Evolutionary conservation across 2,113 vertebrate genomes (phyloP), one percentile per base, ranked within the genome.

Genomic region (Aphelocoma coerulescens): DNA sequence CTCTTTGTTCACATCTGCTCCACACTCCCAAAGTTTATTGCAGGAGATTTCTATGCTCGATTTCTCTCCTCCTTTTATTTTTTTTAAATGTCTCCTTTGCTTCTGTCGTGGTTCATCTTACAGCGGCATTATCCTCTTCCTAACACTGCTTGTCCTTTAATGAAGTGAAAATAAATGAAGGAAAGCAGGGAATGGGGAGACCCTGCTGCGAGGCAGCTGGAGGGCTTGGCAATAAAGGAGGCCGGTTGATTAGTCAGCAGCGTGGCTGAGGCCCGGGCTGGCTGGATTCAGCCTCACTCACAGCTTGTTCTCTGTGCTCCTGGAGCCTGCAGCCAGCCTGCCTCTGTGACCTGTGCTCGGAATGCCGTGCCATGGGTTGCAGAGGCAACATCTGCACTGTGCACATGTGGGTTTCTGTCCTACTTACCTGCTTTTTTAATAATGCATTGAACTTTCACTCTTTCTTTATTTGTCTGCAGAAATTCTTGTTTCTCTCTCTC

Each of bases 1-100:
- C 82, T 96, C 91, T 97, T 97, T 97, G 96, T 97, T 98, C 94
- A 95, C 95, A 96, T 97, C 97, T 97, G 97, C 95, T 84, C 5
- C 59, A 13, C 33, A 54, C 85, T 92, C 32, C 15, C 85, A 59
- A 48, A 74, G 88, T 94, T 97, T 96, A 88, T 94, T 94, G 88
- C 93, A 67, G 87, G 73, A 93, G 88, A 86, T 96, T 93, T 93
- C 92, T 84, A 32, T 74, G 92, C 95, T 96, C 69, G 2, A 71
- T 95, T 96, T 96, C 89, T 87, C 51, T 59, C 72, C 39, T 89
- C 49, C 55, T 65, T 86, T 88, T 27, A 73, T 65, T 93, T 91
- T 91, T 82, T 94, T 93, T 44, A 55, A 93, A 71, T 9, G 18
- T 83, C 81, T 88, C 58, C 57, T 87, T 96, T 93, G 85, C 88